Percentiles rank a stretch among this genome's conserved stretches.
Evolutionary conservation across 2,113 vertebrate genomes (phyloP).

Genomic region (Hemichromis elongatus): DNA sequence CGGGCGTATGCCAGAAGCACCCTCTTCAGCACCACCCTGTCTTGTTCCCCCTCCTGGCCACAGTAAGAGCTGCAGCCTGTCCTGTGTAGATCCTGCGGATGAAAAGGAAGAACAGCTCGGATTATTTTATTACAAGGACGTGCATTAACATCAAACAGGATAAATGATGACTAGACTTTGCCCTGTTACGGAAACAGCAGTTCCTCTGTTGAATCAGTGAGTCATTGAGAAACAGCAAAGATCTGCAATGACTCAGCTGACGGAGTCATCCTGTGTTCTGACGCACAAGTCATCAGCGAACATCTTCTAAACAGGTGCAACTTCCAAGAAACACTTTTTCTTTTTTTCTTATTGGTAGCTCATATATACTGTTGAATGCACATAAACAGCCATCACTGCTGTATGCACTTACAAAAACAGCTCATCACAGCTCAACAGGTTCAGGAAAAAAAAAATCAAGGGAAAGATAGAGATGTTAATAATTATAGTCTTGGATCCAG

Average conservation of each 20-base stretch:
- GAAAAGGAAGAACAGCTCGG: background rate
- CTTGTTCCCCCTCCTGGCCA: conserved; percentile 69
- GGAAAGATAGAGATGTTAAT: background rate
- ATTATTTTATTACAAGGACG: background rate
- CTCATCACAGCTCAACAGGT: background rate
- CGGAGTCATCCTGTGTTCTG: background rate
- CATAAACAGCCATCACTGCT: background rate
- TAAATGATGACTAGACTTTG: conserved; percentile 13
- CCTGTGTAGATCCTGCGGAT: conserved; percentile 68
- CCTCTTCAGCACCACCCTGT: conserved; percentile 69
- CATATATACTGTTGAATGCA: background rate
- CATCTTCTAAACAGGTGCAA: conserved; percentile 18
- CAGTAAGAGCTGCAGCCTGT: conserved; percentile 69
- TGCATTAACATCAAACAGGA: background rate
- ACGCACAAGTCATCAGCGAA: conserved; percentile 40
- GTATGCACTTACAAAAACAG: background rate
- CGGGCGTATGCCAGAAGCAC: conserved; percentile 66
- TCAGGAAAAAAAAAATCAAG: background rate
- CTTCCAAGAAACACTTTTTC: background rate
- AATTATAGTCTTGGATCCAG: background rate
- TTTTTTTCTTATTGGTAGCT: background rate
- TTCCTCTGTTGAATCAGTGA: conserved; percentile 18
- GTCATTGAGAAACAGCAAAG: background rate
- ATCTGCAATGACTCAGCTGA: conserved; percentile 37
- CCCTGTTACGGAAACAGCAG: background rate